Percentiles rank a stretch among this genome's conserved stretches.
Evolutionary conservation across 2,888 invertebrate genomes (phyloP).

Genomic region (Tipula vernalis): DNA sequence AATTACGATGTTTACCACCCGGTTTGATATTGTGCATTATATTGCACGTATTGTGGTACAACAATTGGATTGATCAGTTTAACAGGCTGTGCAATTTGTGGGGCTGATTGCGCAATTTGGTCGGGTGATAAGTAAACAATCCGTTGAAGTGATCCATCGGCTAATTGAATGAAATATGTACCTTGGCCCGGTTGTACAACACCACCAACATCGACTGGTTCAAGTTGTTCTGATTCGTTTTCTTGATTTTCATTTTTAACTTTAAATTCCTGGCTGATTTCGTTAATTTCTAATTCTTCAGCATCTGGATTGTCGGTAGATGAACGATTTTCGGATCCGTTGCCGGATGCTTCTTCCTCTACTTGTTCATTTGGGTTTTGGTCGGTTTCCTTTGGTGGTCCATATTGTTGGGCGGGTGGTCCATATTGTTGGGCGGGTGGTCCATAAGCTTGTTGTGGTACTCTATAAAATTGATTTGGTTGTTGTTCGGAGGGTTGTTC

Average conservation of each 20-base stretch:
- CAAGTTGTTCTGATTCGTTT: neutral
- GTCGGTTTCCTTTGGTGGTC: slow-evolving; percentile 23
- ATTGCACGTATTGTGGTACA: slow-evolving; percentile 5
- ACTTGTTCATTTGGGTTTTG: slow-evolving; percentile 24
- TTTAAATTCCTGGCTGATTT: neutral
- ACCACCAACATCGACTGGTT: neutral
- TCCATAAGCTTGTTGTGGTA: slow-evolving; percentile 36
- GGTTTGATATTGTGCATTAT: neutral
- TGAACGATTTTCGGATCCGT: slow-evolving; percentile 15
- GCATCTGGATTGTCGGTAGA: neutral
- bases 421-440: slow-evolving; percentile 36
- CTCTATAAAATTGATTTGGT: slow-evolving; percentile 35
- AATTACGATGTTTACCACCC: neutral
- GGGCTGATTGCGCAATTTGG: neutral
- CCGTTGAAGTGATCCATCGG: slow-evolving; percentile 47
- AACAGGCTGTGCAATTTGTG: neutral
- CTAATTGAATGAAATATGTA: slow-evolving; percentile 51
- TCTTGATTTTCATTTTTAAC: neutral
- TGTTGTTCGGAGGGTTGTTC: neutral
- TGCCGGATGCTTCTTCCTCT: neutral
- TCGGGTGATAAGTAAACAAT: slow-evolving; percentile 43
- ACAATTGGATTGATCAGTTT: neutral
- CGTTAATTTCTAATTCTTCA: neutral
- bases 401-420: slow-evolving; percentile 34
- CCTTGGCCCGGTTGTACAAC: slow-evolving; percentile 26